These are phyloP conservation scores for Tetramorium simillimum DNA, from an alignment of 1,140 invertebrate genomes.

Conservation along the genomic window DNA sequence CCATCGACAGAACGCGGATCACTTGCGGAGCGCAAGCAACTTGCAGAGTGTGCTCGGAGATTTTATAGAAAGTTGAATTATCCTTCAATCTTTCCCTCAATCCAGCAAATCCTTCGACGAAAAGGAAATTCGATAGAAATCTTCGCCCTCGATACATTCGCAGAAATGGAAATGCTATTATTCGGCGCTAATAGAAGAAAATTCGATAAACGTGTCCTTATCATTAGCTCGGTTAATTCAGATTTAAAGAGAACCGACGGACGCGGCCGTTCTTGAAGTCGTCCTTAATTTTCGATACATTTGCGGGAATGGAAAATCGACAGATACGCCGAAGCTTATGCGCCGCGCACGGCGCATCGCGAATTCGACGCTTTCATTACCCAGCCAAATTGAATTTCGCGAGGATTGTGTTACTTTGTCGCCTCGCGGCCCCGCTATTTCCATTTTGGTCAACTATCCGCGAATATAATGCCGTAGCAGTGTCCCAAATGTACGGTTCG, in stretches of 20 bases:
- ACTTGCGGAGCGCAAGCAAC: neutral
- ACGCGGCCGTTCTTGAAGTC: neutral
- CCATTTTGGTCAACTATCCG: slow-evolving; percentile 63
- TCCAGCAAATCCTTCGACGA: neutral
- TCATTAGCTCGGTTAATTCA: neutral
- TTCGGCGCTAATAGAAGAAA: neutral
- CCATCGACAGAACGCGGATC: slow-evolving; percentile 12
- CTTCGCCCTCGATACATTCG: neutral
- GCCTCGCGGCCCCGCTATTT: slow-evolving; percentile 50
- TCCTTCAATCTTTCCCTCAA: neutral
- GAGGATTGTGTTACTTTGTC: slow-evolving; percentile 62
- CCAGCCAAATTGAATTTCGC: slow-evolving; percentile 60
- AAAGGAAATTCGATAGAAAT: neutral
- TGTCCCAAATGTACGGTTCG: slow-evolving; percentile 23
- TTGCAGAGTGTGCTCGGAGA: slow-evolving; percentile 12
- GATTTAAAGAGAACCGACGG: neutral
- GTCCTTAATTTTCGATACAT: slow-evolving; percentile 24
- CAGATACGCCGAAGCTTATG: slow-evolving; percentile 57
- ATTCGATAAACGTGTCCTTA: neutral
- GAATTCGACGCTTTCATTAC: slow-evolving; percentile 66
- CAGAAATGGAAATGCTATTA: neutral
- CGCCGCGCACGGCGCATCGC: slow-evolving; percentile 17
- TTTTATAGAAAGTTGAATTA: slow-evolving; percentile 34
- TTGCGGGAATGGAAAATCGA: slow-evolving; percentile 53
- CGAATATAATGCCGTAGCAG: neutral